Conservation (phyloP, 2,888 invertebrate species). For the Drosophila antonietae region DNA sequence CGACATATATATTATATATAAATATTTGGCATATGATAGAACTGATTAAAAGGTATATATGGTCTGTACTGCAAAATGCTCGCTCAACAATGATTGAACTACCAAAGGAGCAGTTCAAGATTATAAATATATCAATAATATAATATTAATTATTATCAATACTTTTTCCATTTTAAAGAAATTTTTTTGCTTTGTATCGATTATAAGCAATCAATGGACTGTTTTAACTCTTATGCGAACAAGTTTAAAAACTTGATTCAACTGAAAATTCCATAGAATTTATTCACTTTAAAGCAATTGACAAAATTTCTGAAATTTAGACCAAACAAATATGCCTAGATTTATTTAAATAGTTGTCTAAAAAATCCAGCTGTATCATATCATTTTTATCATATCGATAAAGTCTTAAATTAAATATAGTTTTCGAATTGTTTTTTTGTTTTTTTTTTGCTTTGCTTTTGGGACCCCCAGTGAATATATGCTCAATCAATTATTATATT, state of each 20-base stretch:
- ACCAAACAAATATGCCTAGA: not conserved
- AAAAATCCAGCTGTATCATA: no score
- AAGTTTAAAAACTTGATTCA: no score
- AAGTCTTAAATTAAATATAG: not conserved
- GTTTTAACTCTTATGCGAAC: not conserved
- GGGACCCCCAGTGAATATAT: not conserved
- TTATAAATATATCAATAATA: no score
- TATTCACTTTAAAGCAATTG: not conserved
- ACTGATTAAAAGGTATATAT: not conserved
- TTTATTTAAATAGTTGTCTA: not conserved
- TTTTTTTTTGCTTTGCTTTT: not conserved
- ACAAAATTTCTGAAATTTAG: not conserved
- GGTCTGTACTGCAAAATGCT: not conserved
- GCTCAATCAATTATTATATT: constrained; percentile 6
- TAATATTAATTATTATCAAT: no score
- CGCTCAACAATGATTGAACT: not conserved
- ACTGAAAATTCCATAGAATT: not conserved
- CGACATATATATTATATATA: not conserved
- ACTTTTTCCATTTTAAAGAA: no score
- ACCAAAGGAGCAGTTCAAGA: no score
- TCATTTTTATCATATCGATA: constrained; percentile 2
- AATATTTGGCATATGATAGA: not conserved
- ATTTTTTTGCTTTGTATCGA: not conserved
- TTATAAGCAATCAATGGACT: not conserved
- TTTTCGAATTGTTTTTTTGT: not conserved